Conservation (phyloP, 2,797 vertebrate genomes). For the Sus cebifrons region DNA sequence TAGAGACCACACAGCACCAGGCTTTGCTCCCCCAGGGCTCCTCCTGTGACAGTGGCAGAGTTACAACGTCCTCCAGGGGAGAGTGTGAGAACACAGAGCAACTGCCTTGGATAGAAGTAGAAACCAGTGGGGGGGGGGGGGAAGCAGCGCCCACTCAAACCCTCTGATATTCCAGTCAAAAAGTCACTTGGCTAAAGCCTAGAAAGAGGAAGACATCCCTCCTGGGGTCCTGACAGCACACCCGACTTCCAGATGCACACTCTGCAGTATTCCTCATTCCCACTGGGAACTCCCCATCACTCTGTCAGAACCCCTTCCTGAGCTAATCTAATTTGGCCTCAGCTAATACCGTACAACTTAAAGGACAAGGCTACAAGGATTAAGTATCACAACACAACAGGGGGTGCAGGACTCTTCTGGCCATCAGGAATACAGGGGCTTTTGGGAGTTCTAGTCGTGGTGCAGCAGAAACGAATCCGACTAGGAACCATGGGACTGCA, state of each 20-base stretch:
- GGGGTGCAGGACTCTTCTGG: neutral
- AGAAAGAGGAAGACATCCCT: neutral
- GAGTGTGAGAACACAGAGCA: neutral
- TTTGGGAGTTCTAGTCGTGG: too few species aligned
- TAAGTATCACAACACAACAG: neutral
- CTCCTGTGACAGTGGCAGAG: neutral
- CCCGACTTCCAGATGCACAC: neutral
- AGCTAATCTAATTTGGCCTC: neutral
- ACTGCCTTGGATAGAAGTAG: neutral
- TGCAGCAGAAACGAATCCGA: too few species aligned
- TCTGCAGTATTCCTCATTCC: neutral
- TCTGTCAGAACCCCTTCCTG: neutral
- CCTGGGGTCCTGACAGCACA: neutral
- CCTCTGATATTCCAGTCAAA: neutral
- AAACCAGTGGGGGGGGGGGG: neutral
- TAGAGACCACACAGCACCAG: neutral
- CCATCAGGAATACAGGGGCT: neutral
- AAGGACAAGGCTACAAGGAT: neutral
- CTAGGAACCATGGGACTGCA: too few species aligned
- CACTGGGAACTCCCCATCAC: neutral
- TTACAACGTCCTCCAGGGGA: fast-evolving
- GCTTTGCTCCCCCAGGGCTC: neutral
- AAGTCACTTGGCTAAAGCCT: neutral
- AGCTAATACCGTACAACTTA: neutral
- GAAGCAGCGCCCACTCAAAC: neutral